Conservation (phyloP, 2,113 vertebrate species). For the Crotalus viridis region DNA sequence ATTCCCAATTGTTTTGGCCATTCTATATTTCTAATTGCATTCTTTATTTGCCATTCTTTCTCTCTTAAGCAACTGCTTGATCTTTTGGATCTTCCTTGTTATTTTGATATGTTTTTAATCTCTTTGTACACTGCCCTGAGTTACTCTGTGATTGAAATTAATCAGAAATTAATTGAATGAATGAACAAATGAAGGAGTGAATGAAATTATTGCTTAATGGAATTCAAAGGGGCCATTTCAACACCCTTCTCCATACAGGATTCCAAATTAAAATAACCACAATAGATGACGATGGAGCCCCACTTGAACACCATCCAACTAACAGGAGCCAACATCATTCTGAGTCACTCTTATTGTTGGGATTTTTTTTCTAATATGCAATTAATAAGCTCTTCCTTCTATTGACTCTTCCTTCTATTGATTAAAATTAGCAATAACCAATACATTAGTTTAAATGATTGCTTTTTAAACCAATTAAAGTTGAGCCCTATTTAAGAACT, state of each 20-base stretch:
- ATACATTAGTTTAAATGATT: not conserved
- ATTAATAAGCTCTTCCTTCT: not conserved
- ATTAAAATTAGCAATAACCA: not conserved
- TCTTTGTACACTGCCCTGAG: not conserved
- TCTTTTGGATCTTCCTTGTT: not conserved
- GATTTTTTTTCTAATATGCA: not conserved
- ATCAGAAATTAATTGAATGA: not conserved
- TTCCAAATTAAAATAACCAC: not conserved
- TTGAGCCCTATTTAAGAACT: not conserved
- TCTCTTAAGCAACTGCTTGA: not conserved
- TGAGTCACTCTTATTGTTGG: not conserved
- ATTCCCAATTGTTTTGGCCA: not conserved
- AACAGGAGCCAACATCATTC: not conserved
- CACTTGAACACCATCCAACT: not conserved
- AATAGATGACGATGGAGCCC: not conserved
- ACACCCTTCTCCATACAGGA: not conserved
- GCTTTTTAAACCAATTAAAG: not conserved
- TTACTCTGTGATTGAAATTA: not conserved
- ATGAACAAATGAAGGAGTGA: not conserved
- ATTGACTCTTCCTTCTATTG: not conserved
- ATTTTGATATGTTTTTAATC: not conserved
- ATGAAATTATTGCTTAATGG: not conserved
- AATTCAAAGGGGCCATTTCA: not conserved
- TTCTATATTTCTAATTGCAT: not conserved
- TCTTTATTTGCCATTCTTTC: not conserved